phyloP scores from a whole-genome alignment of 1,140 invertebrate species.

The Leptopilina clavipes region DNA sequence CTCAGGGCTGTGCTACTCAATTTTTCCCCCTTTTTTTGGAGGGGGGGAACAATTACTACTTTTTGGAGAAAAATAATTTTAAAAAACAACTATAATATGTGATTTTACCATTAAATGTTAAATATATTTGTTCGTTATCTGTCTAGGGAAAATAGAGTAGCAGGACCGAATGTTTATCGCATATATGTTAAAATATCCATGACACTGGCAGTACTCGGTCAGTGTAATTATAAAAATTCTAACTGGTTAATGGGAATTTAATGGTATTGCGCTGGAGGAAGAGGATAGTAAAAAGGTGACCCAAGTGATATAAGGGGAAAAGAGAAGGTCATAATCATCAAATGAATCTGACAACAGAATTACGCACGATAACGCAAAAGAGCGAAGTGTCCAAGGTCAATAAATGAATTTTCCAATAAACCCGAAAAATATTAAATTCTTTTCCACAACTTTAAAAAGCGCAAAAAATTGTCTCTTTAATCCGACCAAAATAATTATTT shows the following conservation, averaged over 20 bases:
- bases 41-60: too few species aligned
- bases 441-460: too few species aligned
- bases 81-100: too few species aligned
- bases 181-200: not conserved
- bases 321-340: conserved; percentile 61
- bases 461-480: too few species aligned
- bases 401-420: conserved; percentile 19
- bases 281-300: conserved; percentile 35
- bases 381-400: conserved; percentile 51
- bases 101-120: too few species aligned
- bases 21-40: too few species aligned
- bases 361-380: conserved; percentile 45
- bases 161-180: not conserved
- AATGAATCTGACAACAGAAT: conserved; percentile 36
- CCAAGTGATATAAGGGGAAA: conserved; percentile 41
- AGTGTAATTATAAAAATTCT: conserved; percentile 60
- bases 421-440: too few species aligned
- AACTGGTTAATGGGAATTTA: conserved; percentile 59
- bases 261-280: conserved; percentile 52
- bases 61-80: too few species aligned
- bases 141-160: too few species aligned
- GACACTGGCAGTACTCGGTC: conserved; percentile 10
- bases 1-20: too few species aligned
- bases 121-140: too few species aligned
- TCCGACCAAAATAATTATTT: too few species aligned